A percentile compares a stretch with the other conserved stretches of the same genome.
These are phyloP conservation scores for Okamejei kenojei DNA, from an alignment of 2,797 vertebrate species.

Conservation along the genomic window DNA sequence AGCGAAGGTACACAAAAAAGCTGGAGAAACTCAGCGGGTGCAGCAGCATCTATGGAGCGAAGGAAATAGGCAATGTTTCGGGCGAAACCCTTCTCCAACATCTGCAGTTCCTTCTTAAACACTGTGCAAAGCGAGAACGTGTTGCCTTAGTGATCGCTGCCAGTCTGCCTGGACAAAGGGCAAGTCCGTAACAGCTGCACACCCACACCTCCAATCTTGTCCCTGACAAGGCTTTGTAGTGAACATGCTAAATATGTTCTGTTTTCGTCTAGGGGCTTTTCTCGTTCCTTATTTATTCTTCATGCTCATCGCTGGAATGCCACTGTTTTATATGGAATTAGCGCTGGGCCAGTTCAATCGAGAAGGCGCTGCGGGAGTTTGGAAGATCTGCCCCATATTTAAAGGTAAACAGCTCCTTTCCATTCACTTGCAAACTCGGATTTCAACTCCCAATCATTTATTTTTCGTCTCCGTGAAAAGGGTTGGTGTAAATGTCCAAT, in stretches of 20 bases:
- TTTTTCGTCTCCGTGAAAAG: neutral
- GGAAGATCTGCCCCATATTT: slow-evolving; percentile 86
- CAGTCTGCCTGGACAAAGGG: no score
- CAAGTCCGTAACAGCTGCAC: no score
- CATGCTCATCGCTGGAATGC: slow-evolving; percentile 86
- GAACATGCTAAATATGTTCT: neutral
- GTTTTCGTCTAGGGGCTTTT: slow-evolving; percentile 66
- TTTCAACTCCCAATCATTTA: neutral
- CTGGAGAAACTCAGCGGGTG: no score
- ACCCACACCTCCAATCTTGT: neutral
- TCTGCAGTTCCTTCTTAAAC: no score
- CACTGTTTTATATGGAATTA: slow-evolving; percentile 88
- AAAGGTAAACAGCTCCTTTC: slow-evolving; percentile 62
- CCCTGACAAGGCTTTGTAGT: neutral
- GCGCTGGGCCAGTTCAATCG: slow-evolving; percentile 82
- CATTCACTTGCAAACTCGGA: neutral
- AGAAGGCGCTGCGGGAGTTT: slow-evolving; percentile 78
- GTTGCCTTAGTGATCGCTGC: no score
- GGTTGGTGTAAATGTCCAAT: neutral
- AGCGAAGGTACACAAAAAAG: no score
- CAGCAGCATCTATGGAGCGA: no score
- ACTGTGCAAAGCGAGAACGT: no score
- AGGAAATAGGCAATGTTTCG: no score
- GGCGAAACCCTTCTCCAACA: no score
- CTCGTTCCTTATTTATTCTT: slow-evolving; percentile 83